phyloP scores from a whole-genome alignment of 1,140 invertebrate genomes.

The Lethrus apterus region DNA sequence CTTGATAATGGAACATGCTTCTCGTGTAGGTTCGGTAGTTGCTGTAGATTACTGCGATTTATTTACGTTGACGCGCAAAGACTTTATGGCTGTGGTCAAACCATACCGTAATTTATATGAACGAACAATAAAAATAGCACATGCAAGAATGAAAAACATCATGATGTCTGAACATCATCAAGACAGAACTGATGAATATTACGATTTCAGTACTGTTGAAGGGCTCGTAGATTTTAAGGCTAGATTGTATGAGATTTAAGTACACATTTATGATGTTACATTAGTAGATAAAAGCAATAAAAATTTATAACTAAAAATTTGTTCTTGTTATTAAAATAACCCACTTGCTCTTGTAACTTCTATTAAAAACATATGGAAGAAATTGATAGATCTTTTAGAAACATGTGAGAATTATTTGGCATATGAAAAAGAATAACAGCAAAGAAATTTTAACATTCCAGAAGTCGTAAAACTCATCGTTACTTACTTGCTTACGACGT shows the following conservation, averaged over 20 bases:
- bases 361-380: no score
- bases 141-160: slow-evolving; percentile 21
- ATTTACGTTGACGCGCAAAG: slow-evolving; percentile 40
- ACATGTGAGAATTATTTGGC: no score
- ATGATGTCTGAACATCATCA: slow-evolving; percentile 31
- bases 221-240: slow-evolving; percentile 6
- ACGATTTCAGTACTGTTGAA: slow-evolving; percentile 2
- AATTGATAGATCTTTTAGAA: no score
- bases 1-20: slow-evolving; percentile 46
- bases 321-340: no score
- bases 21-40: slow-evolving; percentile 44
- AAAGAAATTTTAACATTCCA: no score
- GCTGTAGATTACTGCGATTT: slow-evolving; percentile 51
- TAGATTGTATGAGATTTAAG: slow-evolving; percentile 8
- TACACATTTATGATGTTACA: no score
- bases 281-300: no score
- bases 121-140: slow-evolving; percentile 22
- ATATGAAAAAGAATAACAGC: no score
- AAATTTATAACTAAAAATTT: no score
- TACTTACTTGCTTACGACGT: no score
- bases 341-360: no score
- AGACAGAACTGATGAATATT: slow-evolving; percentile 7
- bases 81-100: slow-evolving; percentile 36
- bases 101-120: slow-evolving; percentile 21
- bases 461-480: no score